Evolutionary conservation across 1,140 invertebrate genomes (phyloP).

Genomic region (Drosophila malerkotliana): DNA sequence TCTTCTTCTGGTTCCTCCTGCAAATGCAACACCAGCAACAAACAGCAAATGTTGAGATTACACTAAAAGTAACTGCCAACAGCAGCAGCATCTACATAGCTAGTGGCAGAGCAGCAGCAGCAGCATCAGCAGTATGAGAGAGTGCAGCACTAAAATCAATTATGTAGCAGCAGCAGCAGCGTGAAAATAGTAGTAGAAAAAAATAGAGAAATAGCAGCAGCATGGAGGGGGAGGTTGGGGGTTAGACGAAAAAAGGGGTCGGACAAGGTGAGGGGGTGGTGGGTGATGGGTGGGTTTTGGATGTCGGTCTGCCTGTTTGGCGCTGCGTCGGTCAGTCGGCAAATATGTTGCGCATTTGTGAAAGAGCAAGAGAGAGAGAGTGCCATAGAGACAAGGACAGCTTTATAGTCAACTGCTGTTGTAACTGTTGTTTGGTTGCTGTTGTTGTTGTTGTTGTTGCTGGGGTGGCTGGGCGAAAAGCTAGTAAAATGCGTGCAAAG

Average conservation of each 20-base stretch:
- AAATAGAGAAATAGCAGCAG: slow-evolving; percentile 57
- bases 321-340: slow-evolving; percentile 64
- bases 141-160: slow-evolving; percentile 80
- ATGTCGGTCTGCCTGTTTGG: slow-evolving; percentile 31
- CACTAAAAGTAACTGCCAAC: slow-evolving; percentile 76
- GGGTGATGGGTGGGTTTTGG: not conserved
- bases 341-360: slow-evolving; percentile 79
- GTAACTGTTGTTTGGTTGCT: slow-evolving; percentile 71
- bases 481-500: slow-evolving; percentile 74
- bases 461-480: slow-evolving; percentile 36
- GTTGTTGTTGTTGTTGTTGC: slow-evolving; percentile 11
- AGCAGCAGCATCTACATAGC: slow-evolving; percentile 18
- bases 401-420: slow-evolving; percentile 42
- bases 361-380: slow-evolving; percentile 30
- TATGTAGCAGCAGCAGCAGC: slow-evolving; percentile 71
- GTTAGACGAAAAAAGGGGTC: not conserved
- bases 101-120: slow-evolving; percentile 25
- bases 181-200: slow-evolving; percentile 78
- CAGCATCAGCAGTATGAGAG: slow-evolving; percentile 50
- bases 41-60: slow-evolving; percentile 73
- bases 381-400: slow-evolving; percentile 27
- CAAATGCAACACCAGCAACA: slow-evolving; percentile 41
- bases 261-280: slow-evolving; percentile 37
- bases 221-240: slow-evolving; percentile 16
- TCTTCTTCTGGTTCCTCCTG: slow-evolving; percentile 4